Evolutionary conservation across 2,113 vertebrate species (phyloP), one percentile per base, ranked within the genome.

Genomic region (Brienomyrus brachyistius): DNA sequence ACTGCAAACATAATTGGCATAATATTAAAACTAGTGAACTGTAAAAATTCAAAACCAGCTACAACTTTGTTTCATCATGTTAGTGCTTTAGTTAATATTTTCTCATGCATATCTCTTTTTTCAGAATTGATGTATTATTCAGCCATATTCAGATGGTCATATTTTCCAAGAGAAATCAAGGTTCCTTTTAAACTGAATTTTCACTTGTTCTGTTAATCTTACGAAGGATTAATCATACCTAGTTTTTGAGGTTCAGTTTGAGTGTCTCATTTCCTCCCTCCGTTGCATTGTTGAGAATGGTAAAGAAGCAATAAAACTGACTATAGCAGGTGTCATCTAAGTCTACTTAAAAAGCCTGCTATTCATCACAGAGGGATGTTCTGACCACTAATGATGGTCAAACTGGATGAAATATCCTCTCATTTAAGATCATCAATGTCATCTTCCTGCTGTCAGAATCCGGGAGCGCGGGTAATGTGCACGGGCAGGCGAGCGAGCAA

Each of bases 371-470:
- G 62, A 66, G n/a, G 56, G 6, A 59, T 23, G 10, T 66, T 66
- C n/a, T 66, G n/a, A 66, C 8, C 62, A 82, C 35, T 45, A 82
- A 82, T 17, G 40, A 45, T 45, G 77, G 40, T 82, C 40, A 45
- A 40, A 40, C 40, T 96, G 95, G 95, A 95, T 94, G 94, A 92
- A 87, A 86, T 91, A 90, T 95, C 95, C 95, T 96, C 95, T 94
- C 92, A 82, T 23, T 93, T 92, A 90, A 92, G 92, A 95, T 95
- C 94, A 93, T 96, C 95, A 7, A 40, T 82, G 35, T 9, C 43
- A 43, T 43, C 35, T 80, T 43, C 74, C 35, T 19, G 35, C 35
- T 80, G 74, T 31, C 31, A 31, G 31, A 31, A 31, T 31, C 31
- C 31, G 1, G 31, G 31, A 31, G 31, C 31, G 31, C 31, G 31